These are phyloP conservation scores for Pelobates fuscus DNA, from an alignment of 2,113 vertebrate genomes.

Conservation along the genomic window DNA sequence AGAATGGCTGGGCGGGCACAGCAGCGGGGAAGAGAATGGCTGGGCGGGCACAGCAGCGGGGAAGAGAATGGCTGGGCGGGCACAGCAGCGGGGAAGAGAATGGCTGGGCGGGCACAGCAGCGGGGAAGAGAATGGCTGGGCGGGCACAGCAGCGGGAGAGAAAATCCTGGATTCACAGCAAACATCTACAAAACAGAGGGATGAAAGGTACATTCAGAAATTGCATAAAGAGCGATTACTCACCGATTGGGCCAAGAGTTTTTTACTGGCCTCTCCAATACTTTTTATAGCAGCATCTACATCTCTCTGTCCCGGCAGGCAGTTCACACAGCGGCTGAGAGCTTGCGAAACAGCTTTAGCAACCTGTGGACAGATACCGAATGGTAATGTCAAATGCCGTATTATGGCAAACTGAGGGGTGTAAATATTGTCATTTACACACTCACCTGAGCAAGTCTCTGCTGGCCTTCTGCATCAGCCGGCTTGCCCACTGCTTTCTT, in stretches of 20 bases:
- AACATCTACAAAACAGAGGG: not conserved
- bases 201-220: not conserved
- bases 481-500: conserved; percentile 88
- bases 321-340: conserved; percentile 90
- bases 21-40: too few relatives aligned
- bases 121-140: too few relatives aligned
- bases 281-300: conserved; percentile 92
- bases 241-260: conserved; percentile 82
- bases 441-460: conserved; percentile 89
- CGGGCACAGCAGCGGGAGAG: too few relatives aligned
- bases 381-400: not conserved
- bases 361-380: conserved; percentile 73
- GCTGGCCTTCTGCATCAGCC: conserved; percentile 89
- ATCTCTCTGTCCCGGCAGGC: conserved; percentile 91
- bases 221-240: conserved; percentile 55
- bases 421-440: too few relatives aligned
- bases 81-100: too few relatives aligned
- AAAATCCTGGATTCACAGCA: too few relatives aligned
- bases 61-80: too few relatives aligned
- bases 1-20: too few relatives aligned
- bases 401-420: too few relatives aligned
- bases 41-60: too few relatives aligned
- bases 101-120: too few relatives aligned
- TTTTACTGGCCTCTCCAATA: conserved; percentile 94
- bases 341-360: conserved; percentile 95